Conservation (phyloP, 2,888 invertebrate species). For the Biston betularia region DNA sequence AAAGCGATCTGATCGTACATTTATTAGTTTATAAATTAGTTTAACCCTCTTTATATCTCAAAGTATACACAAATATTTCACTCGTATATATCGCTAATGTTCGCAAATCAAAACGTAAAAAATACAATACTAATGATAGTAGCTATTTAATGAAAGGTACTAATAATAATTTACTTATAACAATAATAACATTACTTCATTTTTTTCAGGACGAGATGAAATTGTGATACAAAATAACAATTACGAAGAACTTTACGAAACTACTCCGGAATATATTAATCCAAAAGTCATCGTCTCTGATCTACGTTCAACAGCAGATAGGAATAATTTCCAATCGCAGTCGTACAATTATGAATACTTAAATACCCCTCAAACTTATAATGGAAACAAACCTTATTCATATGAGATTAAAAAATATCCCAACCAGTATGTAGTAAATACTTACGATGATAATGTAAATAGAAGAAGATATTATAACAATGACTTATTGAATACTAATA, state of each 20-base stretch:
- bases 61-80: too few species aligned
- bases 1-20: too few species aligned
- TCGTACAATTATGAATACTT: neutral
- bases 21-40: too few species aligned
- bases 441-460: neutral
- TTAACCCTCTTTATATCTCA: too few species aligned
- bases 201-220: constrained; percentile 17
- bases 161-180: neutral
- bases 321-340: constrained; percentile 1
- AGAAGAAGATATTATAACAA: neutral
- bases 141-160: too few species aligned
- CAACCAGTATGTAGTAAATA: constrained; percentile 13
- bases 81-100: too few species aligned
- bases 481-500: neutral
- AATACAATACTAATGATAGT: too few species aligned
- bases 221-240: constrained; percentile 27
- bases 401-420: constrained; percentile 12
- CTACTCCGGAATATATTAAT: constrained; percentile 2
- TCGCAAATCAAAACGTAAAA: too few species aligned
- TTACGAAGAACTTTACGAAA: constrained; percentile 35
- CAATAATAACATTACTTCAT: neutral
- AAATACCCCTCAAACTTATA: neutral
- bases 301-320: constrained; percentile 1
- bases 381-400: constrained; percentile 8
- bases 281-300: constrained; percentile 7